Evolutionary conservation across 1,140 invertebrate genomes (phyloP).

Genomic region (Temnothorax nylanderi): DNA sequence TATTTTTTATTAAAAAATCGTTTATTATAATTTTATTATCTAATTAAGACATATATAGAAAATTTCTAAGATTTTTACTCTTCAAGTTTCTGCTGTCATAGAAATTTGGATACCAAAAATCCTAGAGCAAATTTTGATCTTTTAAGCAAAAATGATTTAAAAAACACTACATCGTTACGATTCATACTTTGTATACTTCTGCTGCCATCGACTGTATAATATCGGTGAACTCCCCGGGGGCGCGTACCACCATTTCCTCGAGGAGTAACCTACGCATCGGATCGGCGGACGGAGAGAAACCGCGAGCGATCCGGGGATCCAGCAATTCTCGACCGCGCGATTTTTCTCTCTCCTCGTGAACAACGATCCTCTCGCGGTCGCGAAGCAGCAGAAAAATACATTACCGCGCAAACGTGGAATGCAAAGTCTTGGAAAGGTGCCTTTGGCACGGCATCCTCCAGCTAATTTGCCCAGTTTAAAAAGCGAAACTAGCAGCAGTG

Average conservation of each 20-base stretch:
- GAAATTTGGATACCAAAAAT: background rate
- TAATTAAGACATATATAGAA: background rate
- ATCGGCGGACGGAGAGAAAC: too few relatives aligned
- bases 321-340: too few relatives aligned
- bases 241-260: too few relatives aligned
- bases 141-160: slow-evolving; percentile 9
- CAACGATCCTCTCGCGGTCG: too few relatives aligned
- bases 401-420: slow-evolving; percentile 98
- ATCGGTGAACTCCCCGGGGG: too few relatives aligned
- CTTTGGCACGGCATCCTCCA: slow-evolving; percentile 96
- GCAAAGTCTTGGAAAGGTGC: slow-evolving; percentile 99
- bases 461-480: slow-evolving; percentile 99
- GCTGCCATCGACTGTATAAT: slow-evolving; percentile 22
- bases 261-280: too few relatives aligned
- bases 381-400: slow-evolving; percentile 95
- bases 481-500: slow-evolving; percentile 94
- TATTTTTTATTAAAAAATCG: background rate
- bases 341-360: too few relatives aligned
- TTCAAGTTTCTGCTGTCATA: background rate
- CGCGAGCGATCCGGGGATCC: too few relatives aligned
- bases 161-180: background rate
- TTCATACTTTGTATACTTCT: slow-evolving; percentile 26
- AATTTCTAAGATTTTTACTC: background rate
- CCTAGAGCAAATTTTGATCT: background rate
- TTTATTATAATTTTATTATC: background rate